Conservation (phyloP, 2,888 invertebrate species). For the Argyra leucocephala region DNA sequence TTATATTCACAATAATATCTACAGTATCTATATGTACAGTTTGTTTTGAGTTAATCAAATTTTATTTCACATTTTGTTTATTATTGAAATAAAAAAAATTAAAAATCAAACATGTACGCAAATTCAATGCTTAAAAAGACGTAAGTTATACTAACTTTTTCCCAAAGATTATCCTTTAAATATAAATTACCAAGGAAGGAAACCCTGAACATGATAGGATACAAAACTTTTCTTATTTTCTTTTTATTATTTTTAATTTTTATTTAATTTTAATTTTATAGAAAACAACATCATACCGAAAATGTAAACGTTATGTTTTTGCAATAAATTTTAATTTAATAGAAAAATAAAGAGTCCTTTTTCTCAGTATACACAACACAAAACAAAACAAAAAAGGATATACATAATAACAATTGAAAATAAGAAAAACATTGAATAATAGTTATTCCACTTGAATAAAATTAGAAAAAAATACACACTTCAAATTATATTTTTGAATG, state of each 20-base stretch:
- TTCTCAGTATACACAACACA: background rate
- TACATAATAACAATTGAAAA: background rate
- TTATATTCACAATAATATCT: too few species aligned
- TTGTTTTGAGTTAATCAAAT: too few species aligned
- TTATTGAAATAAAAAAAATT: too few species aligned
- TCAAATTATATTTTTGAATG: background rate
- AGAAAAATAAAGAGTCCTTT: background rate
- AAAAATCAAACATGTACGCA: too few species aligned
- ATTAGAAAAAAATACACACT: background rate
- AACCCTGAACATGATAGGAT: background rate
- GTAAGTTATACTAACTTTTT: too few species aligned
- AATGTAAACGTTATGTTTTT: background rate
- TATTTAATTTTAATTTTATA: background rate
- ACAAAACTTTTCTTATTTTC: background rate
- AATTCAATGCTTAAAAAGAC: too few species aligned
- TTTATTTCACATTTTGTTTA: too few species aligned
- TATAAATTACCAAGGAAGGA: background rate
- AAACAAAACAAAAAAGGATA: background rate
- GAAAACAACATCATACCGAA: background rate
- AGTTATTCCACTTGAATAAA: background rate
- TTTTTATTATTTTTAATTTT: background rate
- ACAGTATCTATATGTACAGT: too few species aligned
- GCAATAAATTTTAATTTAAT: constrained; percentile 2
- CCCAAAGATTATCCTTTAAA: too few species aligned
- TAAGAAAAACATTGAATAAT: background rate